These are phyloP conservation scores for Canis aureus DNA, from an alignment of 2,113 vertebrate species.

Conservation along the genomic window DNA sequence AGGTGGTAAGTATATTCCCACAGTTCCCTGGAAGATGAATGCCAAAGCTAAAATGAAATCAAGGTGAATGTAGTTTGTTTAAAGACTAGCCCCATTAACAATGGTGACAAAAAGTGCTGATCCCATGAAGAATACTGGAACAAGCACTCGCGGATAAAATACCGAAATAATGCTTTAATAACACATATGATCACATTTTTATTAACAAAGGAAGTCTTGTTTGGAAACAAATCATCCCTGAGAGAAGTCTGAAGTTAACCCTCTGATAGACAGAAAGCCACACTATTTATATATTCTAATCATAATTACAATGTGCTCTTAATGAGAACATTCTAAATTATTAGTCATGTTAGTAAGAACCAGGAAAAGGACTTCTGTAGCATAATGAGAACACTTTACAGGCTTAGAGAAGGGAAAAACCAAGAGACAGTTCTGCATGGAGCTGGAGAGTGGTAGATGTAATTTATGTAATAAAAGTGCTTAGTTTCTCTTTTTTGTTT, in stretches of 20 bases:
- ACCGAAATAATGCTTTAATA: conserved; percentile 5
- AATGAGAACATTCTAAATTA: background rate
- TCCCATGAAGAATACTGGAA: background rate
- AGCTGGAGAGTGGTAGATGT: background rate
- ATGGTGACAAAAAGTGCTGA: background rate
- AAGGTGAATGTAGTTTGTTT: background rate
- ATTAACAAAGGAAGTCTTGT: conserved; percentile 59
- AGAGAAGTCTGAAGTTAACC: conserved; percentile 65
- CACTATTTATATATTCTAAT: conserved; percentile 57
- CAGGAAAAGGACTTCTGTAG: conserved; percentile 39
- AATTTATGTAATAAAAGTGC: conserved; percentile 47
- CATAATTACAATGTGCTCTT: conserved; percentile 59
- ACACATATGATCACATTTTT: conserved; percentile 37
- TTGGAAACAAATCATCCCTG: conserved; percentile 63
- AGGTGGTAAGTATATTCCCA: background rate
- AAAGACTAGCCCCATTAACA: background rate
- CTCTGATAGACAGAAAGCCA: conserved; percentile 43
- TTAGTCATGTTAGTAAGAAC: conserved; percentile 60
- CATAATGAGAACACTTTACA: background rate
- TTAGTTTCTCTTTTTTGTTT: conserved; percentile 16
- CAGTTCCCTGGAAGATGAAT: conserved; percentile 34
- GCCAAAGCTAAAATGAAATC: background rate
- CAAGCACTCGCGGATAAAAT: background rate
- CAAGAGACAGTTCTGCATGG: background rate
- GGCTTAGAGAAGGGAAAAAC: background rate